Base-by-base conservation (phyloP, 2,888 invertebrate genomes). In the Rhagophthalmus giganteus region DNA sequence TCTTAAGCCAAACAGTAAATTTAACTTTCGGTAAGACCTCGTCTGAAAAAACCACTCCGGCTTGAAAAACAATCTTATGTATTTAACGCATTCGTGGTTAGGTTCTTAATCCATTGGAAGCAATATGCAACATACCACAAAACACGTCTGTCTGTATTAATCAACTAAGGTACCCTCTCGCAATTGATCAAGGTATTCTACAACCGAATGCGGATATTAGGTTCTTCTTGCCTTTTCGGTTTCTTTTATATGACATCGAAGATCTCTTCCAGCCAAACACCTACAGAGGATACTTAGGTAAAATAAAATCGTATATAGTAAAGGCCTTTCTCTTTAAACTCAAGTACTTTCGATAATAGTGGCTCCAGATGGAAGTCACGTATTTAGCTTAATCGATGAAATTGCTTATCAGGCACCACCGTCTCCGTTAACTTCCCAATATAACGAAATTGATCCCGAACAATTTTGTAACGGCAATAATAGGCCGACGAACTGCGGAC, bases 381-480 rank as follows among this genome's bases (percentile, higher is more conserved):
- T n/a, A n/a, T n/a, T n/a, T n/a, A n/a, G n/a, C n/a, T n/a, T n/a
- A n/a, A n/a, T n/a, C 61, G 91, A 91, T 67, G 90, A 91, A 78
- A 94, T 94, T 61, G 90, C 93, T 1, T 88, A 92, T 73, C 82
- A 88, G 71, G 82, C 90, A 58, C 87, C 94, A 33, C 88, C 90
- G 8, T 84, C 92, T 3, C 94, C 94, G 8, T 80, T 91, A 27
- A 78, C 93, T 30, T 88, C 90, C 49, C 94, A 94, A 71, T 88
- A 87, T 67, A 84, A 90, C 57, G 91, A 92, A 63, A 86, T 92
- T 52, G 86, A 88, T 66, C 88, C 90, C 1, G 88, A 89, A 68
- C 88, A 89, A 69, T 92, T 92, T 78, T 92, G 92, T 72, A 92
- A 91, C 63, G 91, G 90, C 54, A 90, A 91, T 73, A 90, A 91